These are phyloP conservation scores for Trissolcus brochymenae DNA, from an alignment of 2,888 invertebrate species.

Conservation along the genomic window DNA sequence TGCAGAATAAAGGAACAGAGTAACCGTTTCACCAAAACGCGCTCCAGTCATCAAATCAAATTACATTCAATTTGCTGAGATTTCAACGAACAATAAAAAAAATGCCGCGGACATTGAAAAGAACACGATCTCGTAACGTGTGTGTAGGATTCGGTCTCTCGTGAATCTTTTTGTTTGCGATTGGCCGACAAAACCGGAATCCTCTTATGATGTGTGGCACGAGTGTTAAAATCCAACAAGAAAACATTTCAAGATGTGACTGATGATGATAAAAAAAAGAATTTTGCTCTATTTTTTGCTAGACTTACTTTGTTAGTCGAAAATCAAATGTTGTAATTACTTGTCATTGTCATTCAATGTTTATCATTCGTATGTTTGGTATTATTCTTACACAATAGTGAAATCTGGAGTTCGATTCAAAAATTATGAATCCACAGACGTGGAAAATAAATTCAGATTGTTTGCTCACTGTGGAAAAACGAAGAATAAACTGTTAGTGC, in stretches of 20 bases:
- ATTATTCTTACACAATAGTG: conserved; percentile 23
- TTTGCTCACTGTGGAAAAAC: conserved; percentile 11
- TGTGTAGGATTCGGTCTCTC: conserved; percentile 36
- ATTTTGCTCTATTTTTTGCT: neutral
- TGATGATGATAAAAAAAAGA: conserved; percentile 37
- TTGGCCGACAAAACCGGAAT: conserved; percentile 47
- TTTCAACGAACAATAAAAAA: conserved; percentile 29
- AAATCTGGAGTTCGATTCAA: conserved; percentile 43
- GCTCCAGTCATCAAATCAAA: conserved; percentile 43
- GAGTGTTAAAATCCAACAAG: conserved; percentile 49
- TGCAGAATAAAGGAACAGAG: conserved; percentile 44
- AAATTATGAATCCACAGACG: conserved; percentile 51
- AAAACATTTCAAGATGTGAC: conserved; percentile 31
- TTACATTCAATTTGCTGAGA: conserved; percentile 54
- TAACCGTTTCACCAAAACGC: neutral
- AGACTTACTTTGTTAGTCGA: neutral
- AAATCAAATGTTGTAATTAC: conserved; percentile 19
- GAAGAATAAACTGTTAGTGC: neutral
- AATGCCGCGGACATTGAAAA: conserved; percentile 33
- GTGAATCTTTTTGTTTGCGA: conserved; percentile 42
- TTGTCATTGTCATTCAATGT: conserved; percentile 8
- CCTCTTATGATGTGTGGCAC: conserved; percentile 43
- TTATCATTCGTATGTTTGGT: conserved; percentile 35
- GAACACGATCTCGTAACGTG: conserved; percentile 41
- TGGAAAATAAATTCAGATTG: conserved; percentile 56